Evolutionary conservation across 2,888 invertebrate species (phyloP).

Genomic region (Phyllotreta striolata): DNA sequence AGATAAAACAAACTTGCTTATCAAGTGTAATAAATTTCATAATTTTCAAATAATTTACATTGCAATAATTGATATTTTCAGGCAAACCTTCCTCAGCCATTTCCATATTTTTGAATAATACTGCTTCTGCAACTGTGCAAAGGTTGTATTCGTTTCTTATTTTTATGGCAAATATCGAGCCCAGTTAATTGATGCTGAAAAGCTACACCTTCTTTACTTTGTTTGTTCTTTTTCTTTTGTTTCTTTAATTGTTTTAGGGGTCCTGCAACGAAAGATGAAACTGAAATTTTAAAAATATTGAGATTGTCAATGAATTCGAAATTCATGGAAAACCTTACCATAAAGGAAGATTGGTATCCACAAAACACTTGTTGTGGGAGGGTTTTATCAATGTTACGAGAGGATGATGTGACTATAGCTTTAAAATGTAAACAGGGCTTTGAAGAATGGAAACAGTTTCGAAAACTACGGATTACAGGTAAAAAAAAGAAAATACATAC

Average conservation of each 20-base stretch:
- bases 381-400: background rate
- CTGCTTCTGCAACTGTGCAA: background rate
- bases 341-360: constrained; percentile 4
- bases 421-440: background rate
- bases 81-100: constrained; percentile 11
- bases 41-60: too few relatives aligned
- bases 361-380: background rate
- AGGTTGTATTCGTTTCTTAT: too few relatives aligned
- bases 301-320: background rate
- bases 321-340: background rate
- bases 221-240: constrained; percentile 7
- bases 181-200: constrained; percentile 12
- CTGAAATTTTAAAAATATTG: background rate
- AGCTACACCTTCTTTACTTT: constrained; percentile 13
- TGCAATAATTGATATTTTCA: background rate
- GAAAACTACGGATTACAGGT: constrained; percentile 12
- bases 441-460: constrained; percentile 9
- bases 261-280: too few relatives aligned
- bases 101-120: background rate
- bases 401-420: constrained; percentile 1
- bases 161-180: constrained; percentile 3
- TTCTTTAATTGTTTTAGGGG: background rate
- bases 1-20: too few relatives aligned
- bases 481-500: background rate
- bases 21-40: too few relatives aligned